Evolutionary conservation across 1,140 invertebrate species (phyloP).

Genomic region (Bilobella aurantiaca): DNA sequence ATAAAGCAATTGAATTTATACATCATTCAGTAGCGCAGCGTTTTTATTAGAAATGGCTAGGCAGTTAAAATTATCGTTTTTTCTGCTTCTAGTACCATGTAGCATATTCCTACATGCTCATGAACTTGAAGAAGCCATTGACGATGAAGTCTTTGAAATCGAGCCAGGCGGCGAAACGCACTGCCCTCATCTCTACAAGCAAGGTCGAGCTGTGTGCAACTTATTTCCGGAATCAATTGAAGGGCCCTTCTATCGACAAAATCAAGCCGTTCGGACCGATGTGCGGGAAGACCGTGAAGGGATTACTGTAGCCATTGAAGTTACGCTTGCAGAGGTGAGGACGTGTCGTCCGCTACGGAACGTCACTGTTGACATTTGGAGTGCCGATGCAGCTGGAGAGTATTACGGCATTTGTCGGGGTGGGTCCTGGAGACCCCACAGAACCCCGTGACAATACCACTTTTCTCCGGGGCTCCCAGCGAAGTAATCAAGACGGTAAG

Average conservation of each 20-base stretch:
- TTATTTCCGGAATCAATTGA: conserved; percentile 5
- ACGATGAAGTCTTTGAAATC: background rate
- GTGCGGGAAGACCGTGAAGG: background rate
- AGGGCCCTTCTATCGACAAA: background rate
- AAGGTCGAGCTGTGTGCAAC: background rate
- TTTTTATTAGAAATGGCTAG: too few species aligned
- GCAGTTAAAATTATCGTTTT: too few species aligned
- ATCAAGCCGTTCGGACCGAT: background rate
- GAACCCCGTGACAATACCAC: background rate
- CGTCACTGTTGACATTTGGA: background rate
- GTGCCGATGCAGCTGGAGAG: background rate
- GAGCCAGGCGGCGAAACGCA: background rate
- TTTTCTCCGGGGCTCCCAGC: background rate
- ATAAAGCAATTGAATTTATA: too few species aligned
- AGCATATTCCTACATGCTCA: background rate
- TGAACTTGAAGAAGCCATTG: background rate
- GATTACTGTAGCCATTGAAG: background rate
- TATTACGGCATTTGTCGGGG: background rate
- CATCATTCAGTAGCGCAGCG: too few species aligned
- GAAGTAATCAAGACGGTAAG: background rate
- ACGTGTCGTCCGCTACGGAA: background rate
- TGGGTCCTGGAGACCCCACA: background rate
- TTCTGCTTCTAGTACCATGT: too few species aligned
- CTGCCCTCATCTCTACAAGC: background rate
- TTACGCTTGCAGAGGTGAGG: background rate